A percentile compares a stretch with the other conserved stretches of the same genome.
Conservation (phyloP, 2,888 invertebrate genomes). For the Iphiclides podalirius region DNA sequence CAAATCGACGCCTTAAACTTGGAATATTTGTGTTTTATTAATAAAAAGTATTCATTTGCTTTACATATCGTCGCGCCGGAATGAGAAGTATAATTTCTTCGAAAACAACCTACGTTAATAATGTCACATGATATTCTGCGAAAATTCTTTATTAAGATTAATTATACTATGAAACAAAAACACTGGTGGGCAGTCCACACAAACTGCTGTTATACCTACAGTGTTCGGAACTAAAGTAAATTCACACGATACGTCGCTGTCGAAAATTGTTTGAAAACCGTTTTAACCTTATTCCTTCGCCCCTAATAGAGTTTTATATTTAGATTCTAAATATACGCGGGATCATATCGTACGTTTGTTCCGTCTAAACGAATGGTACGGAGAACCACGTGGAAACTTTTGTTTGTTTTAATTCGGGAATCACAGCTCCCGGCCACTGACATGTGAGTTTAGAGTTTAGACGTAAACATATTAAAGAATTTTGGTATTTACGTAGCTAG, state of each 20-base stretch:
- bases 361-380: neutral
- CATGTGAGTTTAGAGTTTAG: no score
- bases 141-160: neutral
- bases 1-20: no score
- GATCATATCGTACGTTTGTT: neutral
- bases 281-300: conserved; percentile 13
- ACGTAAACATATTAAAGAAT: no score
- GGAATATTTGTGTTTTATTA: no score
- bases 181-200: neutral
- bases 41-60: no score
- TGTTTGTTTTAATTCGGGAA: conserved; percentile 15
- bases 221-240: neutral
- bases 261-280: conserved; percentile 3
- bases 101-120: no score
- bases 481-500: no score
- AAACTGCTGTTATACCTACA: no score
- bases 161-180: neutral
- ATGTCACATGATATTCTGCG: no score
- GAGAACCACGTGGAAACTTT: conserved; percentile 1
- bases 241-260: neutral
- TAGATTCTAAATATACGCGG: conserved; percentile 9
- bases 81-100: no score
- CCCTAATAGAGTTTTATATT: conserved; percentile 12
- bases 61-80: no score
- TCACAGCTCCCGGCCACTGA: no score